Evolutionary conservation across 1,140 invertebrate genomes (phyloP).

Genomic region (Aethina tumida): DNA sequence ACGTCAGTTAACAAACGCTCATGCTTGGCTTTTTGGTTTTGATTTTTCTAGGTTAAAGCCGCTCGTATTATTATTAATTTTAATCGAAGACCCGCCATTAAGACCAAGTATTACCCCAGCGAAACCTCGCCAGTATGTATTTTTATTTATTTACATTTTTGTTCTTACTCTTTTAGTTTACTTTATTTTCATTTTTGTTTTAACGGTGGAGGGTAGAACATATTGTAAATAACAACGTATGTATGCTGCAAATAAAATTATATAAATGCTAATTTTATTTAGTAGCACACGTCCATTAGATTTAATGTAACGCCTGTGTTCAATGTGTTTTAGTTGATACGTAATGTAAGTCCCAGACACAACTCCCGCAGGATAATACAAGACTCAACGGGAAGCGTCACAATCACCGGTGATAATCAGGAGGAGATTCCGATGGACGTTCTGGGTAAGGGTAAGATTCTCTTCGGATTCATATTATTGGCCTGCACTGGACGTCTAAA

Average conservation of each 20-base stretch:
- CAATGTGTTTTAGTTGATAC: slow-evolving; percentile 42
- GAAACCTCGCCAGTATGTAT: slow-evolving; percentile 51
- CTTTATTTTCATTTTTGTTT: slow-evolving; percentile 11
- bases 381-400: slow-evolving; percentile 61
- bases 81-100: too few relatives aligned
- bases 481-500: background rate
- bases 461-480: background rate
- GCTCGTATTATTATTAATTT: too few relatives aligned
- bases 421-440: slow-evolving; percentile 46
- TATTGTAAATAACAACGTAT: too few relatives aligned
- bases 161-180: slow-evolving; percentile 14
- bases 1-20: background rate
- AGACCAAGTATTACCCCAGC: too few relatives aligned
- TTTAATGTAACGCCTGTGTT: too few relatives aligned
- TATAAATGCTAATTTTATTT: too few relatives aligned
- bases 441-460: slow-evolving; percentile 35
- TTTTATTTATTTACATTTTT: slow-evolving; percentile 25
- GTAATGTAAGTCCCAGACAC: slow-evolving; percentile 41
- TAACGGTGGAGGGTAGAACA: too few relatives aligned
- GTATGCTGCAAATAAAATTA: too few relatives aligned
- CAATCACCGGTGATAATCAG: slow-evolving; percentile 41
- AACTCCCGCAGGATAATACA: slow-evolving; percentile 41
- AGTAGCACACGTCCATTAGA: too few relatives aligned
- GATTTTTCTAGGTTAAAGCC: slow-evolving; percentile 36
- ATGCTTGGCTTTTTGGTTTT: slow-evolving; percentile 5